Percentiles rank a stretch among this genome's conserved stretches.
Conservation (phyloP, 30 jellyfish, hydroid and myxozoan species). For the Rhopilema esculentum region DNA sequence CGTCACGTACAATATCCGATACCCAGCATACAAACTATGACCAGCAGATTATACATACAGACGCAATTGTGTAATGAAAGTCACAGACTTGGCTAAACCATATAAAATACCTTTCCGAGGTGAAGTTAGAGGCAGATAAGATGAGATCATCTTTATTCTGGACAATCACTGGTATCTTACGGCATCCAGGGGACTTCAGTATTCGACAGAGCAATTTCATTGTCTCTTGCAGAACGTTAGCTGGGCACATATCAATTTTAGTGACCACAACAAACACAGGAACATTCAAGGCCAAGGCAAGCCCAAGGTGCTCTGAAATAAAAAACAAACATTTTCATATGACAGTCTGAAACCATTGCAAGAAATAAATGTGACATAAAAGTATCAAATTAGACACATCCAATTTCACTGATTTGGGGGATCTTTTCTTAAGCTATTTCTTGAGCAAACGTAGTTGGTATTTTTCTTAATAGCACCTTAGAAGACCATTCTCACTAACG, state of each 20-base stretch:
- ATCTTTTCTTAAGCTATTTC: too few species aligned
- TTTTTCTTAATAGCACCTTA: too few species aligned
- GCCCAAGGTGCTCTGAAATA: constrained; percentile 94
- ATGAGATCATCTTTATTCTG: constrained; percentile 87
- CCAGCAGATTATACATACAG: background rate
- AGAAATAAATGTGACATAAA: too few species aligned
- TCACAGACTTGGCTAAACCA: background rate
- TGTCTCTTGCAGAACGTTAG: constrained; percentile 95
- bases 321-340: too few species aligned
- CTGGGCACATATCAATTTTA: constrained; percentile 98
- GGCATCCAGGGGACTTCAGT: constrained; percentile 97
- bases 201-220: constrained; percentile 87
- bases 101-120: constrained; percentile 86
- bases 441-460: too few species aligned
- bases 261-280: constrained; percentile 98
- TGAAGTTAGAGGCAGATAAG: constrained; percentile 92
- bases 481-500: too few species aligned
- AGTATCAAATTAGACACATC: too few species aligned
- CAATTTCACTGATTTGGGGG: too few species aligned
- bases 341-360: too few species aligned
- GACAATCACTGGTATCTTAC: constrained; percentile 91
- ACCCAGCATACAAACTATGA: too few species aligned
- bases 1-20: too few species aligned
- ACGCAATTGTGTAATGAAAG: too few species aligned
- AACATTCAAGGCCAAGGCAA: constrained; percentile 90